phyloP scores from a whole-genome alignment of 1,140 invertebrate genomes.

The Ladona fulva region DNA sequence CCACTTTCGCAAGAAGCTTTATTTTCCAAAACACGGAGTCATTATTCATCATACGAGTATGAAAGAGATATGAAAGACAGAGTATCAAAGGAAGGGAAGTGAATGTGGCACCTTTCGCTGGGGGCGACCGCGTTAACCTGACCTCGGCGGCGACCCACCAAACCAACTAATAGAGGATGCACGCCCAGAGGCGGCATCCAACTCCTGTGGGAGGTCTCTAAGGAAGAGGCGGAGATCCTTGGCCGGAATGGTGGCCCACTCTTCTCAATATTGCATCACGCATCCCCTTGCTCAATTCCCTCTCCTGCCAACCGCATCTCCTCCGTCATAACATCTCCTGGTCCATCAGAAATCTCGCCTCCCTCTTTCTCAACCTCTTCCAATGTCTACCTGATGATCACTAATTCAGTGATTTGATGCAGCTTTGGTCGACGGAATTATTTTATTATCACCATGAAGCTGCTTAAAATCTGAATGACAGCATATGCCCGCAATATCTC shows the following conservation, averaged over 20 bases:
- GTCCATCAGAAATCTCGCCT: background rate
- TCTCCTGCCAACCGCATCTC: background rate
- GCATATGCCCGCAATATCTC: too few species aligned
- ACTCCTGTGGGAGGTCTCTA: background rate
- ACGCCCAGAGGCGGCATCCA: background rate
- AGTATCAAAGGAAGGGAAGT: background rate
- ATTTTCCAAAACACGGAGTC: too few species aligned
- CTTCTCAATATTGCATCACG: constrained; percentile 3
- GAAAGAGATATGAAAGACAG: too few species aligned
- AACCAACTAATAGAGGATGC: background rate
- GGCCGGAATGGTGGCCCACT: background rate
- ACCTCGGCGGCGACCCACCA: background rate
- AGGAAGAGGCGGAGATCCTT: background rate
- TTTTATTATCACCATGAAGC: too few species aligned
- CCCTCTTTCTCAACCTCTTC: background rate
- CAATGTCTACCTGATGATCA: background rate
- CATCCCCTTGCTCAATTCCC: background rate
- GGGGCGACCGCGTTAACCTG: background rate
- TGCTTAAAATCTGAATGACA: too few species aligned
- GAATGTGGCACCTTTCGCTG: background rate
- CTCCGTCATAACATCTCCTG: background rate
- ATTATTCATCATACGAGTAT: too few species aligned
- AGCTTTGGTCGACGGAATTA: too few species aligned
- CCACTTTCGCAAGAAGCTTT: too few species aligned
- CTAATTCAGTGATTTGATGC: too few species aligned